phyloP scores from a whole-genome alignment of 1,140 invertebrate genomes.

The Tetranychus urticae region DNA sequence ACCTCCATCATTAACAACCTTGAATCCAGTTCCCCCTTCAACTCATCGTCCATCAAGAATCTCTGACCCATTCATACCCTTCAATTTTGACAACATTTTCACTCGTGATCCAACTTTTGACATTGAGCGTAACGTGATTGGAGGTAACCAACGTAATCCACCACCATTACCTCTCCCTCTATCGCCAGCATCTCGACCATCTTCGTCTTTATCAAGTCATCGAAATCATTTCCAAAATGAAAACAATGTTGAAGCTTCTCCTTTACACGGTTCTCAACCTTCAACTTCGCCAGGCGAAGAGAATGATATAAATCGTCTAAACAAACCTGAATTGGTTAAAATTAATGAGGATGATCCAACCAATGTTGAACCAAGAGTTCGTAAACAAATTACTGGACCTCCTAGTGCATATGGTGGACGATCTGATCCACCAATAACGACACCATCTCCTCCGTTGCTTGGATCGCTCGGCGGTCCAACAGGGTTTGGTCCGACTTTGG shows the following conservation, averaged over 20 bases:
- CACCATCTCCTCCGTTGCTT: not conserved
- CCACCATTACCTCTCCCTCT: no score
- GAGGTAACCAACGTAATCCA: no score
- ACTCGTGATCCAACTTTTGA: no score
- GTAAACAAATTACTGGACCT: not conserved
- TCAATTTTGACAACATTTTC: no score
- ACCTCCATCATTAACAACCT: not conserved
- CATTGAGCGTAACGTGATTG: no score
- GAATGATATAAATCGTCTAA: not conserved
- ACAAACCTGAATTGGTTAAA: not conserved
- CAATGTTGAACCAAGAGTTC: not conserved
- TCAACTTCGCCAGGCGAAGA: no score
- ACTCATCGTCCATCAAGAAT: no score
- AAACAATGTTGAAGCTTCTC: not conserved
- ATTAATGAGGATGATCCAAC: not conserved
- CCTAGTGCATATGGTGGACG: not conserved
- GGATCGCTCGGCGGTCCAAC: not conserved
- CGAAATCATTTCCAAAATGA: not conserved
- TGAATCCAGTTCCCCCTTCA: no score
- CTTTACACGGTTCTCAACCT: not conserved
- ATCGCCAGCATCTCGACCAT: not conserved
- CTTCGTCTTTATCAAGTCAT: not conserved
- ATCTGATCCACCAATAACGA: not conserved
- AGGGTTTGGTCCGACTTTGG: not conserved
- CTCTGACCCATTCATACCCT: no score